Percentiles rank a stretch among this genome's conserved stretches.
phyloP scores from a whole-genome alignment of 2,888 invertebrate genomes.

The Cataglyphis rosenhaueri region DNA sequence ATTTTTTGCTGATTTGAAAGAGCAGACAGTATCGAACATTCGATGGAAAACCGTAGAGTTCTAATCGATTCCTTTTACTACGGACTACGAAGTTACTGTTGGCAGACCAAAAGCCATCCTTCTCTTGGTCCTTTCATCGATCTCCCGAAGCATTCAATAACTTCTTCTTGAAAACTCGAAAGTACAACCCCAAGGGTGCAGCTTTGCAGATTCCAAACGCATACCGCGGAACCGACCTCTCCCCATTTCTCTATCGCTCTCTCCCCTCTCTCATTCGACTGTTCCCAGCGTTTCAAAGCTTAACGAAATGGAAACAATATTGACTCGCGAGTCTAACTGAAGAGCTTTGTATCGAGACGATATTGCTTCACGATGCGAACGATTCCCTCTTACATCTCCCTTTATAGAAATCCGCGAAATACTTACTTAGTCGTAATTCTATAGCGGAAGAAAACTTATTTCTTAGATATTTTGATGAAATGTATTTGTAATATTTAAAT shows the following conservation, averaged over 20 bases:
- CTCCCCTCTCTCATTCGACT: not conserved
- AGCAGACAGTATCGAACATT: constrained; percentile 29
- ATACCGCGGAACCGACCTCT: constrained; percentile 33
- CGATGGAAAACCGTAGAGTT: constrained; percentile 53
- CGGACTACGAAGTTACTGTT: constrained; percentile 59
- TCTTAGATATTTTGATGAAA: not conserved
- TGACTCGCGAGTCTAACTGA: constrained; percentile 50
- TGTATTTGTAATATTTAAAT: not conserved
- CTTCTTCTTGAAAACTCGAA: constrained; percentile 53
- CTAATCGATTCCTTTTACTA: constrained; percentile 63
- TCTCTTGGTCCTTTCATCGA: constrained; percentile 42
- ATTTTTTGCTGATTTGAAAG: constrained; percentile 13
- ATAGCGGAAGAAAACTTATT: not conserved
- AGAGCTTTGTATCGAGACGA: constrained; percentile 49
- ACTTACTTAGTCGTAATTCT: constrained; percentile 19
- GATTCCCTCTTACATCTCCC: constrained; percentile 9
- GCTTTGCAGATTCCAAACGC: constrained; percentile 42
- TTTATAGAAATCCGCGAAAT: constrained; percentile 39
- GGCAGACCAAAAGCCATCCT: constrained; percentile 48
- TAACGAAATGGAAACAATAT: constrained; percentile 55
- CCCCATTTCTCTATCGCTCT: not conserved
- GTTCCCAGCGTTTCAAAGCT: constrained; percentile 32
- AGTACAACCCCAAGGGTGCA: constrained; percentile 51
- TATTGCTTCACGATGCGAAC: constrained; percentile 37
- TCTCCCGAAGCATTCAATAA: constrained; percentile 53